Evolutionary conservation across 1,140 invertebrate species (phyloP).

Genomic region (Thalassaphorura encarpata): DNA sequence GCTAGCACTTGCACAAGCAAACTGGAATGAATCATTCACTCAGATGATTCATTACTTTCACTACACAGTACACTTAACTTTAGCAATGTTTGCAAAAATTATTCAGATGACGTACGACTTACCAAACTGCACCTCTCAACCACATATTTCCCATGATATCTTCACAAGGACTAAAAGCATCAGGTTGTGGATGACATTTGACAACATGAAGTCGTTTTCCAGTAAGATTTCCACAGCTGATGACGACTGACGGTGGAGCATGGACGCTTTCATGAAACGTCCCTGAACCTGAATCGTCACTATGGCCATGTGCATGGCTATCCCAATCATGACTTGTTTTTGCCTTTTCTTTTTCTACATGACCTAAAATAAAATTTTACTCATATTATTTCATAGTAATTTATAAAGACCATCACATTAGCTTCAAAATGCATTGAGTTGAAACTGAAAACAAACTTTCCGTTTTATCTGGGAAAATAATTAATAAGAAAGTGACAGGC

Average conservation of each 20-base stretch:
- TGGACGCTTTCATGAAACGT: constrained; percentile 27
- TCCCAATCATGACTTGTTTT: background rate
- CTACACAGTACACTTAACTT: background rate
- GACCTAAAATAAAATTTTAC: too few species aligned
- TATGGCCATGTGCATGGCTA: background rate
- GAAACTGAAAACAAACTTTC: too few species aligned
- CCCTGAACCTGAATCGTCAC: constrained; percentile 23
- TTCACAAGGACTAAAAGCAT: constrained; percentile 80
- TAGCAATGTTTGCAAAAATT: background rate
- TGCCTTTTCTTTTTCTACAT: too few species aligned
- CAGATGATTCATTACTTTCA: background rate
- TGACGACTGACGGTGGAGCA: constrained; percentile 29
- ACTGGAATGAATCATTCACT: background rate
- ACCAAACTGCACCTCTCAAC: constrained; percentile 70
- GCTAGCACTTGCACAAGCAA: background rate
- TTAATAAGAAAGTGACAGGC: too few species aligned
- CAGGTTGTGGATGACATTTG: constrained; percentile 61
- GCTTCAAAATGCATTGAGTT: too few species aligned
- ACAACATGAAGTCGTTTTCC: constrained; percentile 24
- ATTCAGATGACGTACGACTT: background rate
- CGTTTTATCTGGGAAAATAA: too few species aligned
- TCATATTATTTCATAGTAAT: too few species aligned
- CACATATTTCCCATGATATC: constrained; percentile 77
- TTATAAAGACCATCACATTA: too few species aligned
- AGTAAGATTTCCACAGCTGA: constrained; percentile 48